These are phyloP conservation scores for Endomychus coccineus DNA, from an alignment of 2,888 invertebrate genomes.

Conservation along the genomic window DNA sequence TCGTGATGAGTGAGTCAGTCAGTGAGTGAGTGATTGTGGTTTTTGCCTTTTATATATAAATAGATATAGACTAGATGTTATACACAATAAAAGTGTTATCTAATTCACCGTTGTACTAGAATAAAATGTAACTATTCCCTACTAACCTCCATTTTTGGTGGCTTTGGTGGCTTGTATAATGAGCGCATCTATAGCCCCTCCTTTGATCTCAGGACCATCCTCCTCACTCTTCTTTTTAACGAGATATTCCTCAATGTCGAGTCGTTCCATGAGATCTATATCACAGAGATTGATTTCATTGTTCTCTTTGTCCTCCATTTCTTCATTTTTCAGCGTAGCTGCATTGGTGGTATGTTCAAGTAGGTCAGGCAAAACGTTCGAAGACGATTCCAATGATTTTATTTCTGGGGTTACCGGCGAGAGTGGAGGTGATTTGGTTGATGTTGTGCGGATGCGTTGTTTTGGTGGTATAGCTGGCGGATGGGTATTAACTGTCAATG, in stretches of 20 bases:
- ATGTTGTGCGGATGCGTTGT: constrained; percentile 46
- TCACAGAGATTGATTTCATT: constrained; percentile 29
- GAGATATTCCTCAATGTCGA: constrained; percentile 74
- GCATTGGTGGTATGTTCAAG: constrained; percentile 37
- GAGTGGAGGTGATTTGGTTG: constrained; percentile 32
- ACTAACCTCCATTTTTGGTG: constrained; percentile 65
- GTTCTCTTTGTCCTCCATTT: constrained; percentile 22
- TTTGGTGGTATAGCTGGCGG: constrained; percentile 53
- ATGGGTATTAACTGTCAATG: constrained; percentile 9
- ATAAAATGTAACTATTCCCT: too few species aligned
- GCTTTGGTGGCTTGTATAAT: constrained; percentile 94
- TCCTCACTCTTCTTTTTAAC: constrained; percentile 71
- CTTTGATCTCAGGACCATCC: constrained; percentile 86
- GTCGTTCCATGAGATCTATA: constrained; percentile 65
- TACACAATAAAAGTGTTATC: constrained; percentile 19
- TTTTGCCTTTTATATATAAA: too few species aligned
- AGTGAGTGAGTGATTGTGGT: too few species aligned
- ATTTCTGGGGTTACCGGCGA: constrained; percentile 24
- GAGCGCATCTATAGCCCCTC: constrained; percentile 89
- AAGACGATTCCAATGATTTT: constrained; percentile 22
- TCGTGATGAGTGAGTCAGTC: too few species aligned
- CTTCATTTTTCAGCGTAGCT: constrained; percentile 7
- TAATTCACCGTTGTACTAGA: too few species aligned
- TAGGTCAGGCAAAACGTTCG: constrained; percentile 38
- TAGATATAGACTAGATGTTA: too few species aligned